Conservation (phyloP, 1,140 invertebrate species). For the Bombus terrestris region DNA sequence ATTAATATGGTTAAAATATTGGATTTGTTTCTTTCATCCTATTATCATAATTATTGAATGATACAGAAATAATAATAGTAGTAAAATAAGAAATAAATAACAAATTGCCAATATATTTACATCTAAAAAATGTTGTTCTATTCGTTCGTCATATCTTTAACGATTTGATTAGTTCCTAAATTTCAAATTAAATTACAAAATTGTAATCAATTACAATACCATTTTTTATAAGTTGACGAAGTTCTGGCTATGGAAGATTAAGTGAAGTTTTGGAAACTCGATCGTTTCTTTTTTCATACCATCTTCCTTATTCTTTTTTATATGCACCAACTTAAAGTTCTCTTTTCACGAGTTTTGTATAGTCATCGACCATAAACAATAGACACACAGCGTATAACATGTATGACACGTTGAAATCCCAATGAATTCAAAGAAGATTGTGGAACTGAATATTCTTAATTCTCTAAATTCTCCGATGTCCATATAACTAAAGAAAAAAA, state of each 20-base stretch:
- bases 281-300: no score
- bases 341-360: no score
- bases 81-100: background rate
- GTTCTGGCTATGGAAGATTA: no score
- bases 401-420: background rate
- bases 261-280: no score
- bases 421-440: background rate
- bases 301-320: no score
- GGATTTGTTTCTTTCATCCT: background rate
- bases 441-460: background rate
- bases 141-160: background rate
- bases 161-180: background rate
- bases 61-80: background rate
- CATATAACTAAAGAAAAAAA: background rate
- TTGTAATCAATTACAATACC: background rate
- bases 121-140: background rate
- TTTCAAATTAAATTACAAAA: background rate
- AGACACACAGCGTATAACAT: background rate
- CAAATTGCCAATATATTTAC: background rate
- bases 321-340: background rate
- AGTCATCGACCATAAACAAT: background rate
- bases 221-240: no score
- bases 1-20: background rate
- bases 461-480: background rate
- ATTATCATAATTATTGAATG: background rate